phyloP scores from a whole-genome alignment of 30 jellyfish, hydroid and myxozoan species.

The Hydractinia echinata region DNA sequence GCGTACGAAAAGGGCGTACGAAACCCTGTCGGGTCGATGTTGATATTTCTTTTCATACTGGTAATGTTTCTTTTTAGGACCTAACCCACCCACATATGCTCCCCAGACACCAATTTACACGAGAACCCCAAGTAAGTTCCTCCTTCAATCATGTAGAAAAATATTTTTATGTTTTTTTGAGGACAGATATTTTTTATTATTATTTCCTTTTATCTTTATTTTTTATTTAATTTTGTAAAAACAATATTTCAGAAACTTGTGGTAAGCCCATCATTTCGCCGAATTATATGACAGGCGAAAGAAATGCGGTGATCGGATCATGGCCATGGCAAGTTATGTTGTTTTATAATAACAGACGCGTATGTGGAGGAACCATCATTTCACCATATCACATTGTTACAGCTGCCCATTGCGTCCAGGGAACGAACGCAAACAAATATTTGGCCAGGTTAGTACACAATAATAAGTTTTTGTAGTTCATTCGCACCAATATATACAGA shows the following conservation, averaged over 20 bases:
- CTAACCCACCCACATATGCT: constrained; percentile 12
- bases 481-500: background rate
- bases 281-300: background rate
- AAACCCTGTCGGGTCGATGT: no score
- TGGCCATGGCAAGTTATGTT: constrained; percentile 44
- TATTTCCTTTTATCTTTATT: background rate
- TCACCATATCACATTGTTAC: constrained; percentile 21
- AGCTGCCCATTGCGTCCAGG: constrained; percentile 35
- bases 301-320: constrained; percentile 23
- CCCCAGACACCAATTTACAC: background rate
- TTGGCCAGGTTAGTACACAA: no score
- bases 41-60: no score
- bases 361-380: constrained; percentile 34
- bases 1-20: no score
- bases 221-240: no score
- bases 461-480: background rate
- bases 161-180: background rate
- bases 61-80: background rate
- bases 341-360: constrained; percentile 11
- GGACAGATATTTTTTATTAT: background rate
- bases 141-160: background rate
- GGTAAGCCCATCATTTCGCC: background rate
- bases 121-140: background rate
- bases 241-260: no score
- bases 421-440: no score